A percentile compares a stretch with the other conserved stretches of the same genome.
Conservation (phyloP, 1,140 invertebrate species). For the Platyscapa corneri region DNA sequence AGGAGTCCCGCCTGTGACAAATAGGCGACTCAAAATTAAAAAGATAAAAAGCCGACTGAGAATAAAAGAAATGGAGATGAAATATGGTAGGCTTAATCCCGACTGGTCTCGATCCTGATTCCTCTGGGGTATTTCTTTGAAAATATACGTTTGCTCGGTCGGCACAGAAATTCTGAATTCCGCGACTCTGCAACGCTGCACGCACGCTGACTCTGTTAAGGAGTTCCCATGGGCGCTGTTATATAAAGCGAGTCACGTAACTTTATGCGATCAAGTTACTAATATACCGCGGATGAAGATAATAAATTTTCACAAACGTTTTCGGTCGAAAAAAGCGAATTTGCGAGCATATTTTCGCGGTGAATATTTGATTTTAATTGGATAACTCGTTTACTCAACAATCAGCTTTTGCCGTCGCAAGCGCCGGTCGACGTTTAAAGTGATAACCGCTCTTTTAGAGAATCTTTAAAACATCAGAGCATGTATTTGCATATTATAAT, state of each 20-base stretch:
- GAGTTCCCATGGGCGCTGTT: constrained; percentile 62
- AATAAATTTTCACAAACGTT: neutral
- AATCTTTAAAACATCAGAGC: neutral
- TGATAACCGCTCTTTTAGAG: neutral
- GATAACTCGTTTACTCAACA: neutral
- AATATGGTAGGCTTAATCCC: neutral
- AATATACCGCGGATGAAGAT: neutral
- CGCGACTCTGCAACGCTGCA: neutral
- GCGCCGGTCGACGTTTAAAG: neutral
- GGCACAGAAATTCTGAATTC: constrained; percentile 59
- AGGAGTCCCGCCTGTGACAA: too few relatives aligned
- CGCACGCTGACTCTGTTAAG: constrained; percentile 56
- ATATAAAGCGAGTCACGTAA: constrained; percentile 50
- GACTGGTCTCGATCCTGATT: constrained; percentile 53
- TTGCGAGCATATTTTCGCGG: neutral
- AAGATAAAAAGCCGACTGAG: neutral
- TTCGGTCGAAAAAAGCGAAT: neutral
- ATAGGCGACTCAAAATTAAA: too few relatives aligned
- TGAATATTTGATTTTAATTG: neutral
- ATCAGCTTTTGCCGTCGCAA: neutral
- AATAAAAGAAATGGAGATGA: constrained; percentile 19
- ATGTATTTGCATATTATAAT: too few relatives aligned
- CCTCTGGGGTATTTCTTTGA: constrained; percentile 45
- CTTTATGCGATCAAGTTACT: constrained; percentile 52
- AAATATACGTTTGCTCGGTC: constrained; percentile 45